Evolutionary conservation across 2,888 invertebrate genomes (phyloP), one percentile per base, ranked within the genome.

Genomic region (Buathra laborator): DNA sequence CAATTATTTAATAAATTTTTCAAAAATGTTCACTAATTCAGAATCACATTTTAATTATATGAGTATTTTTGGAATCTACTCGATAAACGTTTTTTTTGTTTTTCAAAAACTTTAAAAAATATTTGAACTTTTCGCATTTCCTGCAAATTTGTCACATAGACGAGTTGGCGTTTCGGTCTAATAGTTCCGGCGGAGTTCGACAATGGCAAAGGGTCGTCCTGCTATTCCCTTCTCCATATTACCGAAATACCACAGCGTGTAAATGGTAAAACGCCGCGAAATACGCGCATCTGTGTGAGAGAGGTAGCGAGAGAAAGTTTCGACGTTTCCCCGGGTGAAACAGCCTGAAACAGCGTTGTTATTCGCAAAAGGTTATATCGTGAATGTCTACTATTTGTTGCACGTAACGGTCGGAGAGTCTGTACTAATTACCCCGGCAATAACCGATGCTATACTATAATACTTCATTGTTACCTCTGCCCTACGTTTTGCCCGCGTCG

Each of bases 401-500:
- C 9, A 68, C 71, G 71, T 66, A 71, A 71, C 43, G 37, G 6
- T 37, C 67, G 44, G 64, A 37, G 48, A 67, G 48, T 68, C 48
- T 19, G 68, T 56, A 81, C 67, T 79, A 81, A 81, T 84, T 86
- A 84, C 62, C 71, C 59, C 71, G 43, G 43, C 44, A 74, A 59
- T 10, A 51, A 37, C n/a, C 48, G 16, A 74, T 53, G 59, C 32
- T 62, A 59, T 51, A 72, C 19, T 43, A 51, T 68, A 62, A 80
- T 83, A 78, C 77, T 66, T 80, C 77, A 86, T 83, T 83, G 80
- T 83, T 83, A 85, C 48, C 37, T 56, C 43, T 51, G 32, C 59
- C 53, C 66, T 56, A 12, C 37, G 51, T 51, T 44, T 78, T 64
- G 53, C 43, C 6, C 43, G 14, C 56, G 48, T 46, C 64, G 14